Percentiles rank a stretch among this genome's conserved stretches.
Evolutionary conservation across 2,888 invertebrate species (phyloP).

Genomic region (Eurytoma californica): DNA sequence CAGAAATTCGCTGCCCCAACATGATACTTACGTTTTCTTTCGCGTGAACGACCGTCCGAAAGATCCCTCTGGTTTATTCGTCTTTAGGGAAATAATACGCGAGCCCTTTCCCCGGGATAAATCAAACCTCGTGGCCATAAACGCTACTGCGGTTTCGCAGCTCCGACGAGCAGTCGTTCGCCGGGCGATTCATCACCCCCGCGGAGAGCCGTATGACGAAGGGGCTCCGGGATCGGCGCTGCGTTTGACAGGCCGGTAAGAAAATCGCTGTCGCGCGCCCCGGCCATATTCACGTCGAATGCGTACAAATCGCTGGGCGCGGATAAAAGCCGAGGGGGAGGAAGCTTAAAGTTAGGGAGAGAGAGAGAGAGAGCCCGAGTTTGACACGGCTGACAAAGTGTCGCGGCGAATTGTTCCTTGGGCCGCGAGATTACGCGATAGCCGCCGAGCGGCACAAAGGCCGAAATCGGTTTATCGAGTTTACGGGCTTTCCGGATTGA

Average conservation of each 20-base stretch:
- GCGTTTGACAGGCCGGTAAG: constrained; percentile 21
- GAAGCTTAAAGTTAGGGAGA: neutral
- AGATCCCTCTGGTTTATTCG: no score
- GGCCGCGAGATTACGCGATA: constrained; percentile 1
- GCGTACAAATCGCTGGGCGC: neutral
- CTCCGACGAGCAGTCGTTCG: neutral
- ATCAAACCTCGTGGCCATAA: neutral
- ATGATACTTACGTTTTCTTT: no score
- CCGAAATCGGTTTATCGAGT: constrained; percentile 18
- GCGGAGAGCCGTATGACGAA: neutral
- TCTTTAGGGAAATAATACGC: no score
- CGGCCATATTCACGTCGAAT: neutral
- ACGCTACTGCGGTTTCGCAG: no score
- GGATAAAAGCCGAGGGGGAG: neutral
- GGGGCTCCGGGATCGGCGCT: neutral
- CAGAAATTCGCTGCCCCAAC: no score
- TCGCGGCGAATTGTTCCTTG: neutral
- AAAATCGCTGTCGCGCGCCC: constrained; percentile 19
- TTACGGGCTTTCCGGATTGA: constrained; percentile 11
- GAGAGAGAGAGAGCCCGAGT: neutral
- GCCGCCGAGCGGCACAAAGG: neutral
- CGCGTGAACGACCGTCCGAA: no score
- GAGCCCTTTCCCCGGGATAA: neutral
- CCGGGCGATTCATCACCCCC: neutral
- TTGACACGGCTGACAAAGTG: constrained; percentile 10